These are phyloP conservation scores for Lasioglossum malachurum DNA, from an alignment of 2,888 invertebrate species.

Conservation along the genomic window DNA sequence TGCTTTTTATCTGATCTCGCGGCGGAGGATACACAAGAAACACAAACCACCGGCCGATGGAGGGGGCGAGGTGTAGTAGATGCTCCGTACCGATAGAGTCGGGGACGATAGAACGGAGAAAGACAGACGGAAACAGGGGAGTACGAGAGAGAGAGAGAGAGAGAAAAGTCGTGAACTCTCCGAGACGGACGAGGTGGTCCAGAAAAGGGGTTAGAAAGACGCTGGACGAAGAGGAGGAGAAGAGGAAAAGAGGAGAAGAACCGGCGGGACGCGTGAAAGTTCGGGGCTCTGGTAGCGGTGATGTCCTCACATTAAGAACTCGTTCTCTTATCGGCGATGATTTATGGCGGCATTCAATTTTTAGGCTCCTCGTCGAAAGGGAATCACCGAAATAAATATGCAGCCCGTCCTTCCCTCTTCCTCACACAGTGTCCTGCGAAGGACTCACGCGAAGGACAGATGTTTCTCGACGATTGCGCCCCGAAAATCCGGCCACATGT, in stretches of 20 bases:
- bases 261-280: constrained; percentile 14
- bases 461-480: constrained; percentile 64
- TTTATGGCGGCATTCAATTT: constrained; percentile 76
- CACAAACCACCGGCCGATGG: constrained; percentile 62
- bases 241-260: constrained; percentile 16
- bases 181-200: constrained; percentile 43
- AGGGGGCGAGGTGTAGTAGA: constrained; percentile 66
- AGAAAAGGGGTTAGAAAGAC: constrained; percentile 70
- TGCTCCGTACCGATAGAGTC: constrained; percentile 62
- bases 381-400: constrained; percentile 73
- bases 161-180: constrained; percentile 16
- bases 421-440: constrained; percentile 35
- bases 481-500: constrained; percentile 59
- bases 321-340: constrained; percentile 77
- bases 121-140: neutral
- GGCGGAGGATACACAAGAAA: constrained; percentile 75
- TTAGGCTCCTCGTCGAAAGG: constrained; percentile 74
- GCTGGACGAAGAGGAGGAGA: constrained; percentile 26
- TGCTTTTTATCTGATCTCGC: constrained; percentile 75
- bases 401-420: constrained; percentile 19
- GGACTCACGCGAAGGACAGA: constrained; percentile 64
- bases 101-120: constrained; percentile 13
- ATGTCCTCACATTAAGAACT: constrained; percentile 78
- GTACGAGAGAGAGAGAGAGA: neutral
- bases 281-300: constrained; percentile 71